Base-by-base conservation (phyloP, 2,888 invertebrate species). In the Nomada flava region DNA sequence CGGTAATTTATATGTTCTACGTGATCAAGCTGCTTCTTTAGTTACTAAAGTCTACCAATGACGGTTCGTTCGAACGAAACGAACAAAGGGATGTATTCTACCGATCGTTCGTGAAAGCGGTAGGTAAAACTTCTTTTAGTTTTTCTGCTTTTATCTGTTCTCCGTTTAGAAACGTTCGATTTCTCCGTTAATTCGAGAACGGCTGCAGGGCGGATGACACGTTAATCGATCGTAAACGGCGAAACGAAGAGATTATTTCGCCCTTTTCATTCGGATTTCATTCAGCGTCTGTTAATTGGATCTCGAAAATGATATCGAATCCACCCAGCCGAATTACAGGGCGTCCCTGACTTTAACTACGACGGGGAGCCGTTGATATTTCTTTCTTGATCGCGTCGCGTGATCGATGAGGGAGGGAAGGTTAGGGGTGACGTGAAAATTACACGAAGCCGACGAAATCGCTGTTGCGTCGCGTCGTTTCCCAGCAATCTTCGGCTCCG, bases 251-350 rank as follows among this genome's bases (percentile, higher is more conserved):
- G 13, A 42, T 23, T 15, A n/a, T 10, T 29, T 55, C 18, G 15
- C 20, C 26, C 26, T 47, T 65, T 73, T 73, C 29, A 55, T 47
- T 15, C 62, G 11, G 52, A 50, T 80, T 57, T 18, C 68, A 52
- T 72, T 82, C 36, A 20, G 11, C 20, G 20, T 18, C 26, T 4
- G 20, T 26, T 82, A 76, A 82, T 82, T 81, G 81, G 76, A 79
- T 79, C 69, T 64, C 52, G 82, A 50, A 76, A 55, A 55, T 52
- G 52, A 50, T 26, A 23, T 50, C 23, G 50, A 64, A 36, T 0
- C 50, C 18, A 18, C 42, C 52, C 29, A 9, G 44, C 15, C 15
- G 57, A 62, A 73, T 64, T 52, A 26, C 18, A 60, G 36, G 13
- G n/a, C 65, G n/a, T 71, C 47, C 29, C 26, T 47, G 64, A 57